These are phyloP conservation scores for Drosophila suzukii DNA, from an alignment of 1,140 invertebrate genomes.

Conservation along the genomic window DNA sequence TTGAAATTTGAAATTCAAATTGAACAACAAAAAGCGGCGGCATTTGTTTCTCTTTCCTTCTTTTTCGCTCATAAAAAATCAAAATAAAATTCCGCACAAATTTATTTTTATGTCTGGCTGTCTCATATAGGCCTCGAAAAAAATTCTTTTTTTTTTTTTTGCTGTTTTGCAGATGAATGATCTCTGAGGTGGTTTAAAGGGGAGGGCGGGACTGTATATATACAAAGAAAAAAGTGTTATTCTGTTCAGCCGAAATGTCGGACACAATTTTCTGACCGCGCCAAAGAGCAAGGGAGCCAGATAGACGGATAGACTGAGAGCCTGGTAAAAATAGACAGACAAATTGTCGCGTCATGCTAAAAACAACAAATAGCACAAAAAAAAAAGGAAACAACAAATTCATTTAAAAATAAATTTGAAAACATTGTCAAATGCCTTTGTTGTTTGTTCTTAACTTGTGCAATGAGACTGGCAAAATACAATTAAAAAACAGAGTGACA, in stretches of 20 bases:
- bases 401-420: constrained; percentile 51
- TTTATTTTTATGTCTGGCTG: constrained; percentile 61
- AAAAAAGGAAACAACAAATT: constrained; percentile 23
- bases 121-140: constrained; percentile 67
- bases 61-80: constrained; percentile 51
- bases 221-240: constrained; percentile 31
- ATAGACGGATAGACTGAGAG: constrained; percentile 2
- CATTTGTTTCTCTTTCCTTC: constrained; percentile 18
- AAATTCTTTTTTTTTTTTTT: constrained; percentile 20
- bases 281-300: constrained; percentile 15
- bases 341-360: constrained; percentile 77
- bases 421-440: constrained; percentile 45
- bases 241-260: constrained; percentile 41
- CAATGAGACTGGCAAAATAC: constrained; percentile 31
- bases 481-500: constrained; percentile 7
- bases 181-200: constrained; percentile 39
- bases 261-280: constrained; percentile 42
- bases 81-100: constrained; percentile 74
- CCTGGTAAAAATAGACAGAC: constrained; percentile 72
- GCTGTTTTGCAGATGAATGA: constrained; percentile 32
- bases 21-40: constrained; percentile 39
- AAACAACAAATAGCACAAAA: constrained; percentile 42
- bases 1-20: constrained; percentile 68
- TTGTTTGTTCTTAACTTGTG: constrained; percentile 34
- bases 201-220: neutral